Conservation (phyloP, 2,113 vertebrate species). For the Coturnix japonica region DNA sequence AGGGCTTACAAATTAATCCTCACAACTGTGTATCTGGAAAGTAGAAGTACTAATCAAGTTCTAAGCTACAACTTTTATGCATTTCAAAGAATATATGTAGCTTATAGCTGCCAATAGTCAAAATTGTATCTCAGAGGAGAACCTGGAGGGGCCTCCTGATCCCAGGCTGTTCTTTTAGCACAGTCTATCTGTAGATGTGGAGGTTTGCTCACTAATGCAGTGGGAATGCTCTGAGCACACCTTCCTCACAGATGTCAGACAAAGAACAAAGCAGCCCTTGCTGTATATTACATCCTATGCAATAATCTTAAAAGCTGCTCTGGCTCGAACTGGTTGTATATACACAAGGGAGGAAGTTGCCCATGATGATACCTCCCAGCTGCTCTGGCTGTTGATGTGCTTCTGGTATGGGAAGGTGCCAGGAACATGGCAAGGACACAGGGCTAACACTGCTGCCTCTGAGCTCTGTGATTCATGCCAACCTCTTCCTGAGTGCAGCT, state of each 20-base stretch:
- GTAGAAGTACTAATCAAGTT: constrained; percentile 28
- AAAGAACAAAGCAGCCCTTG: not conserved
- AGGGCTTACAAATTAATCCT: constrained; percentile 20
- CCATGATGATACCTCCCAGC: rapidly evolving
- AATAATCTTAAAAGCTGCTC: not conserved
- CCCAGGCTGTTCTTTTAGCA: not conserved
- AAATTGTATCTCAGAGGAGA: not conserved
- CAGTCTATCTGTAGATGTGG: not conserved
- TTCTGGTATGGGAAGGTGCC: not conserved
- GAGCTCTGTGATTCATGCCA: not conserved
- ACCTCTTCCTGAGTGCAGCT: not conserved
- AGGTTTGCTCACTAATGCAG: not conserved
- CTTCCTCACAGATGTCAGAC: not conserved
- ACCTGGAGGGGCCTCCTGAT: not conserved
- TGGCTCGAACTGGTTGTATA: not conserved
- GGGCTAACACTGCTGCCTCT: not conserved
- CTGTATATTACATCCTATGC: not conserved
- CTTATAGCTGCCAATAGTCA: constrained; percentile 27
- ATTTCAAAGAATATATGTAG: constrained; percentile 26
- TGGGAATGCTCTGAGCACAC: not conserved
- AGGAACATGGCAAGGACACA: rapidly evolving
- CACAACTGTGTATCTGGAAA: not conserved
- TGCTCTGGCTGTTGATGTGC: not conserved
- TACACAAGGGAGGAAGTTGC: not conserved
- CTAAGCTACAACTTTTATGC: not conserved